A percentile compares a stretch with the other conserved stretches of the same genome.
These are phyloP conservation scores for Lepus europaeus DNA, from an alignment of 2,113 vertebrate species.

Conservation along the genomic window DNA sequence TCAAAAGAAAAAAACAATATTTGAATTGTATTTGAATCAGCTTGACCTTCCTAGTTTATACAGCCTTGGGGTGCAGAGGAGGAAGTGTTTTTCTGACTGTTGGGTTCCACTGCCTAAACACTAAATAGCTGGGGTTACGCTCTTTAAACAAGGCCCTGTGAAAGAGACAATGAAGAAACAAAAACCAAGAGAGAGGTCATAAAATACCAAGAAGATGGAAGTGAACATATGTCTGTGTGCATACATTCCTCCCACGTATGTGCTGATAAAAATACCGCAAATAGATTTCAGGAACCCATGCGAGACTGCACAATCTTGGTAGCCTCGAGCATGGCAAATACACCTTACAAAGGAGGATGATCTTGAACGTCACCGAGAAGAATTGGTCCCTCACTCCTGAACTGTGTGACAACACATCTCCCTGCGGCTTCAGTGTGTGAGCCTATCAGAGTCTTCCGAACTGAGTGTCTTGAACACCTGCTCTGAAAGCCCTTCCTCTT, in stretches of 20 bases:
- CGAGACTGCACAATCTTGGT: not conserved
- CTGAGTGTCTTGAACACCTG: not conserved
- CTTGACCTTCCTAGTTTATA: not conserved
- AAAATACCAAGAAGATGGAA: not conserved
- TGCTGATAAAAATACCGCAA: slow-evolving; percentile 23
- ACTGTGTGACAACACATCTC: not conserved
- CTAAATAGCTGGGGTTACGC: not conserved
- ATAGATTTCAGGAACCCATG: not conserved
- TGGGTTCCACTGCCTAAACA: not conserved
- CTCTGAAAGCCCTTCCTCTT: not conserved
- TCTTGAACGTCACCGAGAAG: not conserved
- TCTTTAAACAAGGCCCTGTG: not conserved
- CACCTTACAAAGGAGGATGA: not conserved
- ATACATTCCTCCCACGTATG: not conserved
- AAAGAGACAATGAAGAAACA: not conserved
- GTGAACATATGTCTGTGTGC: not conserved
- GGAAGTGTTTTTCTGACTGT: not conserved
- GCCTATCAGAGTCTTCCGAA: not conserved
- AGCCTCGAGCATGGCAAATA: not conserved
- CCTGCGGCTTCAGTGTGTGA: not conserved
- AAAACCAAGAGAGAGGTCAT: not conserved
- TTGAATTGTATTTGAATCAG: not conserved
- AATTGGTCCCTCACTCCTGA: not conserved
- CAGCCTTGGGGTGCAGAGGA: not conserved
- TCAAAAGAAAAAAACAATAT: slow-evolving; percentile 31